Conservation (phyloP, 1,140 invertebrate species). For the Drosophila aff. region DNA sequence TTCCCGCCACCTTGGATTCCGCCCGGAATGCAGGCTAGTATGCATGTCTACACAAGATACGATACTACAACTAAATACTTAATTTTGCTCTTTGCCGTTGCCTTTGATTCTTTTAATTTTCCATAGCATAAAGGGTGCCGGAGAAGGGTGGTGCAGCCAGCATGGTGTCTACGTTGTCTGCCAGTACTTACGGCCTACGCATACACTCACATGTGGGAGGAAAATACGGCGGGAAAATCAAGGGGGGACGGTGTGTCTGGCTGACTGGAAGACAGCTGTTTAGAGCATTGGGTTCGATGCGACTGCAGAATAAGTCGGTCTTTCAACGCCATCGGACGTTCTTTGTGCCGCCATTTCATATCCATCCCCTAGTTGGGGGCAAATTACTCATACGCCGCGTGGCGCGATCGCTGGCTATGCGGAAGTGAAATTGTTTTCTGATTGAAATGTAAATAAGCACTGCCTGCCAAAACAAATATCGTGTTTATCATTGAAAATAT, state of each 20-base stretch:
- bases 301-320: slow-evolving; percentile 75
- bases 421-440: slow-evolving; percentile 63
- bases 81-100: slow-evolving; percentile 78
- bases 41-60: slow-evolving; percentile 71
- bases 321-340: slow-evolving; percentile 69
- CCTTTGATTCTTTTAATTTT: slow-evolving; percentile 83
- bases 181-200: slow-evolving; percentile 75
- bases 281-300: slow-evolving; percentile 57
- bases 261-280: slow-evolving; percentile 80
- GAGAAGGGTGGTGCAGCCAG: slow-evolving; percentile 19
- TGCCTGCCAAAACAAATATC: slow-evolving; percentile 70
- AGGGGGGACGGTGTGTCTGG: slow-evolving; percentile 17
- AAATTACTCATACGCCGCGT: slow-evolving; percentile 74
- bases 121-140: slow-evolving; percentile 39
- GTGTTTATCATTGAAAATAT: slow-evolving; percentile 63
- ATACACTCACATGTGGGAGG: slow-evolving; percentile 30
- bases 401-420: slow-evolving; percentile 61
- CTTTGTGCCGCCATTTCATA: slow-evolving; percentile 9
- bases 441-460: slow-evolving; percentile 78
- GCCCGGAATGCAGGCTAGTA: slow-evolving; percentile 62
- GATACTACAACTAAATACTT: slow-evolving; percentile 79
- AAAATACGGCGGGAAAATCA: slow-evolving; percentile 8
- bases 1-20: slow-evolving; percentile 24
- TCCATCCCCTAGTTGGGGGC: slow-evolving; percentile 6
- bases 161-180: slow-evolving; percentile 60